Base-by-base conservation (phyloP, 1,140 invertebrate genomes). In the Drusus annulatus region DNA sequence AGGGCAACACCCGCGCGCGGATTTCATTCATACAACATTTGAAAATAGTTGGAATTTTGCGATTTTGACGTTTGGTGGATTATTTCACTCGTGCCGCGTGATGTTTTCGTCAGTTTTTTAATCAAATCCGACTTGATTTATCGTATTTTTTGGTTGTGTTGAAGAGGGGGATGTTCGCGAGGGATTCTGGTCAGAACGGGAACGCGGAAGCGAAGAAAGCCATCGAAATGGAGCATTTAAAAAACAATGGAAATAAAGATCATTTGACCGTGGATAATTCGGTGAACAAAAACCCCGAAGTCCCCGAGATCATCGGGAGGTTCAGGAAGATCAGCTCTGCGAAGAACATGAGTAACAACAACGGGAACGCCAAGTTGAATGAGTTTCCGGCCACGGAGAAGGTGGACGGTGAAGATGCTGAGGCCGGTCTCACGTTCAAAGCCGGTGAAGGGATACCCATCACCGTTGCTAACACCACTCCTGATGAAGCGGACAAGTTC, bases 321-420 rank as follows among this genome's bases (percentile, higher is more conserved):
- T 90, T 90, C 84, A 83, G 89, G 71, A 90, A 90, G 80, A 90
- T 90, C 56, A 90, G 89, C 81, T 90, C 89, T 0, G 89, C 89
- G 1, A 90, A 90, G 80, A 89, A 88, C 8, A 90, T 90, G 89
- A 88, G 87, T n/a, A 88, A 88, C 13, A 89, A 88, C 0, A 90
- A 90, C 65, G 89, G 89, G 6, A 88, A 87, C 51, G 86, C 88
- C 6, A 88, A 89, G 73, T 88, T 88, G 74, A 87, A 88, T 15
- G 88, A 89, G 25, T 75, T 87, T n/a, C 83, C 87, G 0, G 36
- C 21, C 0, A 31, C 28, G 8, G 79, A 80, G 8, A 76, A 69
- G 74, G 3, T 45, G 5, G 82, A 83, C 5, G 71, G 17, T 1
- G 88, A 88, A 0, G 88, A 90, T 62, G 21, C 86, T 0, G 89